These are phyloP conservation scores for Halocaridina rubra DNA, from an alignment of 2,888 invertebrate species.

Conservation along the genomic window DNA sequence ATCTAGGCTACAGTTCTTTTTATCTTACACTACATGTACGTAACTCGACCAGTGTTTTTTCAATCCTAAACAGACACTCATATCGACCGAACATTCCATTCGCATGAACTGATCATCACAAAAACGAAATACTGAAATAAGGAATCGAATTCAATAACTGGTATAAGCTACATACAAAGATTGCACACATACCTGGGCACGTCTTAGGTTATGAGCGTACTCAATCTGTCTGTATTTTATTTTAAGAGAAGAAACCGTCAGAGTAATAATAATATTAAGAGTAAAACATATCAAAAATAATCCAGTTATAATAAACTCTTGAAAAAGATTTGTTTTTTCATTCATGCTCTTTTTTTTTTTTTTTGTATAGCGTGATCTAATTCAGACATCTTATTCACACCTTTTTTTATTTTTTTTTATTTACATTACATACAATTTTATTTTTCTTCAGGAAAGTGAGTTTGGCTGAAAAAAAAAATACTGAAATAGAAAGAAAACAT, in stretches of 20 bases:
- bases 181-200: conserved; percentile 56
- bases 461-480: too few species aligned
- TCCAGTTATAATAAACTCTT: too few species aligned
- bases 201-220: conserved; percentile 41
- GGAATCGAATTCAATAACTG: conserved; percentile 9
- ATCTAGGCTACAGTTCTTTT: conserved; percentile 12
- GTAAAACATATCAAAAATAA: too few species aligned
- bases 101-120: neutral
- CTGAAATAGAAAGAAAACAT: too few species aligned
- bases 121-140: conserved; percentile 3
- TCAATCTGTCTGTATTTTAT: too few species aligned
- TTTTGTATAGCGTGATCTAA: conserved; percentile 22
- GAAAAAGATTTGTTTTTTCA: too few species aligned
- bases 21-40: conserved; percentile 35
- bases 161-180: conserved; percentile 28
- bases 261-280: too few species aligned
- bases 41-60: conserved; percentile 4
- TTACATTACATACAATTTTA: too few species aligned
- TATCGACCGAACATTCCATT: conserved; percentile 19
- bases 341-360: too few species aligned
- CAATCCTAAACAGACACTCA: conserved; percentile 1
- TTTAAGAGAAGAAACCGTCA: too few species aligned
- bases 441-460: too few species aligned
- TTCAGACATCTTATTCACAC: conserved; percentile 54
- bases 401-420: too few species aligned